Conservation (phyloP, 2,113 vertebrate genomes). For the Ondatra zibethicus region DNA sequence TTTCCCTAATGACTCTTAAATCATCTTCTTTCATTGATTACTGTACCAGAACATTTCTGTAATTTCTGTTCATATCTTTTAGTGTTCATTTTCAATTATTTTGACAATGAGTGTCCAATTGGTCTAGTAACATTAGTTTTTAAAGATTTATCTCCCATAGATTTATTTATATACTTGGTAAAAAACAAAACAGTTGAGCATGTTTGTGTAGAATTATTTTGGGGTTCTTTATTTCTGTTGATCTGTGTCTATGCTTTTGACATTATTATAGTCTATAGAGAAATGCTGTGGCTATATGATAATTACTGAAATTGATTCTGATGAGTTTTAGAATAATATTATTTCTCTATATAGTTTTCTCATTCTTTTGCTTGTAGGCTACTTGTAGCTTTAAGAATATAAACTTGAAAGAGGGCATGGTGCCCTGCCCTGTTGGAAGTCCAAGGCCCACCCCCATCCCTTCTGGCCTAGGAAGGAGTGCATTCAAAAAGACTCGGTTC, state of each 20-base stretch:
- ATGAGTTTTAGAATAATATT: not conserved
- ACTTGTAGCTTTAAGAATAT: not conserved
- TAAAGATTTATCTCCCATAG: not conserved
- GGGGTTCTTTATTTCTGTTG: not conserved
- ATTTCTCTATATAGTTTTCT: not conserved
- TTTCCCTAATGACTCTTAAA: not conserved
- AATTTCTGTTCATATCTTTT: not conserved
- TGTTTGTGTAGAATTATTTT: not conserved
- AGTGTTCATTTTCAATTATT: not conserved
- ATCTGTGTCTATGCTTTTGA: not conserved
- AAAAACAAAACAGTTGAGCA: not conserved
- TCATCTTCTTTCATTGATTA: not conserved
- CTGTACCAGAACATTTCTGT: not conserved
- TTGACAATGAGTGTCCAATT: not conserved
- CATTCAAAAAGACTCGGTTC: too few species aligned
- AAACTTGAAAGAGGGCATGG: too few species aligned
- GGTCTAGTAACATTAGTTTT: not conserved
- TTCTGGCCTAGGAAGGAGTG: too few species aligned
- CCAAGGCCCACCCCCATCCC: too few species aligned
- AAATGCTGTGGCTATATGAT: not conserved
- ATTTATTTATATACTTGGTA: not conserved
- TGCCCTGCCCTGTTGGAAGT: too few species aligned
- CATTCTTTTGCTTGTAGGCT: not conserved
- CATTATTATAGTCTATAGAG: not conserved
- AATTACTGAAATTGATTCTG: not conserved